A percentile compares a stretch with the other conserved stretches of the same genome.
phyloP scores from a whole-genome alignment of 2,888 invertebrate genomes.

The Periphyllus acericola region DNA sequence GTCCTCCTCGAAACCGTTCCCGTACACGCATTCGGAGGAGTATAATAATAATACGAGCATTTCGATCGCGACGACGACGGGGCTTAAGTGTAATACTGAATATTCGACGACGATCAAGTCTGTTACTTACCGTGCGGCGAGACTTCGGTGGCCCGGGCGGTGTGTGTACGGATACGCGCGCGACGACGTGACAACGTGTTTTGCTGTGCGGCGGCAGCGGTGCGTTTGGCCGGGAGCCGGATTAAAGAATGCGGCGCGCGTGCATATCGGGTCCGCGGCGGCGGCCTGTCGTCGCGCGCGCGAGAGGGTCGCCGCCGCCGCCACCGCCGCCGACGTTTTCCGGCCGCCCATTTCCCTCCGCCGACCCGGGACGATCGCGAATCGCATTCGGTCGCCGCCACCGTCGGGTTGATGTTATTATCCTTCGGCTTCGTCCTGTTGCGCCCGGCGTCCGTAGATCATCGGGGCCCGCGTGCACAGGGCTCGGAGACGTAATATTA shows the following conservation, averaged over 20 bases:
- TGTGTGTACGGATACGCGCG: neutral
- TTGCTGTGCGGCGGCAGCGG: neutral
- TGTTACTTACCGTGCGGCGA: neutral
- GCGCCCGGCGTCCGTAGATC: too few relatives aligned
- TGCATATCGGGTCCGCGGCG: conserved; percentile 18
- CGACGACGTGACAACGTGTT: neutral
- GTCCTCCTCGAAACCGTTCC: too few relatives aligned
- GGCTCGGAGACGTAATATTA: too few relatives aligned
- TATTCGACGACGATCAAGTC: neutral
- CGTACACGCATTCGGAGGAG: too few relatives aligned
- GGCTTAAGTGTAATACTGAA: too few relatives aligned
- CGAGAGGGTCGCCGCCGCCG: neutral
- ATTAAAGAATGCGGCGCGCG: conserved; percentile 48
- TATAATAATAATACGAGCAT: too few relatives aligned
- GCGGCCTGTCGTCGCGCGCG: conserved; percentile 37
- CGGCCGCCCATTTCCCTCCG: conserved; percentile 34
- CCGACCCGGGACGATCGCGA: conserved; percentile 27
- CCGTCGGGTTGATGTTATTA: neutral
- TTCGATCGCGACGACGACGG: too few relatives aligned
- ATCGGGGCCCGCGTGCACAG: too few relatives aligned
- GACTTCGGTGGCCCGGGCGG: neutral
- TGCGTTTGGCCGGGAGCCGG: conserved; percentile 56
- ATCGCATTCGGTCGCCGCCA: conserved; percentile 29
- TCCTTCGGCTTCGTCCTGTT: neutral
- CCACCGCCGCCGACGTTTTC: neutral